These are phyloP conservation scores for Plebejus anna DNA, from an alignment of 2,888 invertebrate genomes.

Conservation along the genomic window DNA sequence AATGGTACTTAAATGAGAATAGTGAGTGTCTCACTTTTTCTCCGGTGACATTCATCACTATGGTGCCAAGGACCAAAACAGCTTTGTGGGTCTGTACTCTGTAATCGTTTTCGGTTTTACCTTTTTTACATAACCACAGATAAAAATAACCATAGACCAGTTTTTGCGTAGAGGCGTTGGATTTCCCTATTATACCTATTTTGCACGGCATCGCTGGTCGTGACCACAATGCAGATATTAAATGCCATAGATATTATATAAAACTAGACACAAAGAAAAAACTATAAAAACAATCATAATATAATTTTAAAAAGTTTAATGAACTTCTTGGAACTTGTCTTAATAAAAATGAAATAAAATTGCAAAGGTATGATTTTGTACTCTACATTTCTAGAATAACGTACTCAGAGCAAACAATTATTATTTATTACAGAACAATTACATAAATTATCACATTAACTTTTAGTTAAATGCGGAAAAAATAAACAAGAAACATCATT, in stretches of 20 bases:
- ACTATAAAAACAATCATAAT: background rate
- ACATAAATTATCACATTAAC: too few relatives aligned
- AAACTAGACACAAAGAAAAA: background rate
- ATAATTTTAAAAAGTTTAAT: background rate
- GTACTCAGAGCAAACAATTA: background rate
- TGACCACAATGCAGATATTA: conserved; percentile 23
- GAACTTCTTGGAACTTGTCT: too few relatives aligned
- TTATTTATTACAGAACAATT: too few relatives aligned
- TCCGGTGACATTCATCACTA: too few relatives aligned
- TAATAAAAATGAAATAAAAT: too few relatives aligned
- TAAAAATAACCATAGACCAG: conserved; percentile 6
- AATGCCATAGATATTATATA: background rate
- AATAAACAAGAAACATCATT: background rate
- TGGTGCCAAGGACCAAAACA: too few relatives aligned
- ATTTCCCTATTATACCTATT: conserved; percentile 8
- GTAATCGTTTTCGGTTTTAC: background rate
- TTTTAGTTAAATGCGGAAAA: background rate
- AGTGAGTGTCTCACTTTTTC: too few relatives aligned
- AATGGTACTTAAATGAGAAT: too few relatives aligned
- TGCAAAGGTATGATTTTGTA: too few relatives aligned
- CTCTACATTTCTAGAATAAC: too few relatives aligned
- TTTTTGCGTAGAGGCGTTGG: background rate
- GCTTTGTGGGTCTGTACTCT: background rate
- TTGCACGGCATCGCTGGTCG: conserved; percentile 1
- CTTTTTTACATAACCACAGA: background rate